Percentiles rank a stretch among this genome's conserved stretches.
These are phyloP conservation scores for Seriola quinqueradiata DNA, from an alignment of 2,113 vertebrate species.

Conservation along the genomic window DNA sequence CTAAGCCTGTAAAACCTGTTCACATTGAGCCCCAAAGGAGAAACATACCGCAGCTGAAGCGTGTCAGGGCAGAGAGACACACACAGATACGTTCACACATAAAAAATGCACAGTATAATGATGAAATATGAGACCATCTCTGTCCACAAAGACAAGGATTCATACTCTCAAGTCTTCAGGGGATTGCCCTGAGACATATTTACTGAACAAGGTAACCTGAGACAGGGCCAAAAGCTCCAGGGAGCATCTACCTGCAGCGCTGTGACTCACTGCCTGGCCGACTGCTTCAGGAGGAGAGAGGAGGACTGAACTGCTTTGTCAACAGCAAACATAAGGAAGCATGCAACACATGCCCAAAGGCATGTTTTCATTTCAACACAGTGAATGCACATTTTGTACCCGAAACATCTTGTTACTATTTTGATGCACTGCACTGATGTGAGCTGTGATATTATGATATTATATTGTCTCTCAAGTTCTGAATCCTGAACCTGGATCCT, in stretches of 20 bases:
- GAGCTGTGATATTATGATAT: background rate
- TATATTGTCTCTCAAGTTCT: background rate
- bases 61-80: slow-evolving; percentile 67
- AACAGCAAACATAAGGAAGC: background rate
- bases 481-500: background rate
- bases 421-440: background rate
- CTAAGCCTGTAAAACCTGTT: slow-evolving; percentile 78
- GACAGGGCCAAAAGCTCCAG: slow-evolving; percentile 22
- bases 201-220: slow-evolving; percentile 40
- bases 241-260: slow-evolving; percentile 27
- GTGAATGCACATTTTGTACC: background rate
- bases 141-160: slow-evolving; percentile 41
- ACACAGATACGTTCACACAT: background rate
- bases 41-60: slow-evolving; percentile 49
- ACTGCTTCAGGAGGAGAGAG: background rate
- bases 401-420: background rate
- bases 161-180: background rate
- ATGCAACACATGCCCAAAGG: background rate
- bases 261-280: slow-evolving; percentile 7
- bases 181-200: background rate
- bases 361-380: background rate
- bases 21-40: slow-evolving; percentile 25
- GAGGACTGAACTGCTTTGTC: background rate
- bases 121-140: slow-evolving; percentile 19
- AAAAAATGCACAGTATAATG: slow-evolving; percentile 15